These are phyloP conservation scores for Zaprionus nigranus DNA, from an alignment of 1,140 invertebrate species.

Conservation along the genomic window DNA sequence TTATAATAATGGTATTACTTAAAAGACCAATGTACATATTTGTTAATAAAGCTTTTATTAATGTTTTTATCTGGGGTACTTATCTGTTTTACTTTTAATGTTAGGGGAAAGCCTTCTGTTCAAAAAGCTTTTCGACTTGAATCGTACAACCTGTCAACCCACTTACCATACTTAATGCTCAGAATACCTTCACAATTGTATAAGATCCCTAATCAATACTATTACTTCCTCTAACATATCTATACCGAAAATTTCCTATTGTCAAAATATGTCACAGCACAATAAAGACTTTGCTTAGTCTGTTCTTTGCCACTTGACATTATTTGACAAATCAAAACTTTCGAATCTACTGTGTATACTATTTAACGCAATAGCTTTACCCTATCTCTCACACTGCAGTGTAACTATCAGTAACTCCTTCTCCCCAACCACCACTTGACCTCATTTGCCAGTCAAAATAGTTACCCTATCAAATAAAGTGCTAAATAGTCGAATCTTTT, in stretches of 20 bases:
- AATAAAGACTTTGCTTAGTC: background rate
- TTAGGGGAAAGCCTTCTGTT: background rate
- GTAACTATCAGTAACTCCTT: background rate
- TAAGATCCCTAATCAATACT: background rate
- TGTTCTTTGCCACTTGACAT: background rate
- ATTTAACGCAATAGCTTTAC: background rate
- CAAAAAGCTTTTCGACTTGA: background rate
- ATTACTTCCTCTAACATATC: background rate
- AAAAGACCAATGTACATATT: too few species aligned
- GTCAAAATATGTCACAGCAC: background rate
- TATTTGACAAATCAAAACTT: background rate
- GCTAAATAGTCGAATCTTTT: conserved; percentile 9
- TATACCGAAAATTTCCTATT: background rate
- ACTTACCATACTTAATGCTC: background rate
- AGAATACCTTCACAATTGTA: background rate
- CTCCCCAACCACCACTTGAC: conserved; percentile 5
- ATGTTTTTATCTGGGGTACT: too few species aligned
- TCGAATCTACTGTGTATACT: background rate
- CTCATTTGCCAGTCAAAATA: conserved; percentile 7
- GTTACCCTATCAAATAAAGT: background rate
- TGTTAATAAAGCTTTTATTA: too few species aligned
- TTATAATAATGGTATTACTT: background rate
- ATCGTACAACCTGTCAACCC: background rate
- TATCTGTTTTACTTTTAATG: too few species aligned
- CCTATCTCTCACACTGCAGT: background rate